Evolutionary conservation across 1,140 invertebrate species (phyloP), one percentile per base, ranked within the genome.

Genomic region (Cyrtorhinus lividipennis): DNA sequence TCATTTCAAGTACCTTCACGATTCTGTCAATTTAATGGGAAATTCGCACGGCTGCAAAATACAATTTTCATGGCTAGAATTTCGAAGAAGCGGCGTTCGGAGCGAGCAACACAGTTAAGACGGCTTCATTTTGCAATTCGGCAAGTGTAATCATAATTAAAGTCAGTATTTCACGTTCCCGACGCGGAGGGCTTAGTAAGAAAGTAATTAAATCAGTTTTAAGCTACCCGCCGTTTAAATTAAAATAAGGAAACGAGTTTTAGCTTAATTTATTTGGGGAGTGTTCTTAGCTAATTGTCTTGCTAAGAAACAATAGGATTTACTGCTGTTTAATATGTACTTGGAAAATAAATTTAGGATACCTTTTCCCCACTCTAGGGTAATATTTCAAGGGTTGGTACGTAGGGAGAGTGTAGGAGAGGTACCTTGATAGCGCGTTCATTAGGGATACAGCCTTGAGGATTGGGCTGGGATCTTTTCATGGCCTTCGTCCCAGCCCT

Each of bases 171-270:
- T 53, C 20, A 53, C 20, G 48, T 20, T 53, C 18, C 12, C 10
- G 18, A 10, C 10, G 12, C 10, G 20, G 48, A 20, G 48, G 15
- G 12, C 20, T 53, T 22, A 22, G 12, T 53, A 22, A 20, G 24
- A 58, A 27, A 58, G 25, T 24, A 58, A 58, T 58, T 58, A 58
- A 58, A 58, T 58, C 56, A 58, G 56, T 24, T 58, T 58, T 58
- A 58, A 58, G 25, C 23, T 24, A 2, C 23, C 12, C 13, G 56
- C 56, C 22, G 56, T 25, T 58, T 58, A 58, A 58, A 58, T 58
- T 58, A 58, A 58, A 58, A 58, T 58, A 58, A 27, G 56, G 56
- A 58, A 58, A 58, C 56, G 56, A 58, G 56, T 58, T 58, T 58
- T 25, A 25, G 56, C 56, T 58, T 58, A 58, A 58, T 58, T 58